phyloP scores from a whole-genome alignment of 2,888 invertebrate species.

The Drosophila anomelani region DNA sequence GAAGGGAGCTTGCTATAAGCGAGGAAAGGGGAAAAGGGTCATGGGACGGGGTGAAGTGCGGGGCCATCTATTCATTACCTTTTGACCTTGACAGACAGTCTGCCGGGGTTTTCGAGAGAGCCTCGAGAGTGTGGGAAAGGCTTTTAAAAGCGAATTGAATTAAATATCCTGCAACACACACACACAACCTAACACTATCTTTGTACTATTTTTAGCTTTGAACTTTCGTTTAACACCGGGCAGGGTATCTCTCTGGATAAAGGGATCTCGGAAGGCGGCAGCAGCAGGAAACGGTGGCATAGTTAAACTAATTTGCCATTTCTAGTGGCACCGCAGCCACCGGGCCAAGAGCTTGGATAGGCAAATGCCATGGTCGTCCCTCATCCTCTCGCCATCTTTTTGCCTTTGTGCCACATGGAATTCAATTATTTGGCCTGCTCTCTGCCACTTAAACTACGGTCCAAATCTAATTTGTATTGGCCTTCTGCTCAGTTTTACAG shows the following conservation, averaged over 20 bases:
- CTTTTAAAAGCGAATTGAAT: slow-evolving; percentile 45
- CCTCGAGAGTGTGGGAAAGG: slow-evolving; percentile 38
- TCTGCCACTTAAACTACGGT: slow-evolving; percentile 29
- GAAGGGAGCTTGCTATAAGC: background rate
- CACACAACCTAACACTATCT: background rate
- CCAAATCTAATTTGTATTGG: slow-evolving; percentile 38
- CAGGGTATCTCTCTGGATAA: background rate
- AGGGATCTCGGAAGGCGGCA: background rate
- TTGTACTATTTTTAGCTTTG: slow-evolving; percentile 42
- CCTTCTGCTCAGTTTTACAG: slow-evolving; percentile 10
- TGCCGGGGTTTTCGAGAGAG: slow-evolving; percentile 27
- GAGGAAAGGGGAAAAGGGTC: background rate
- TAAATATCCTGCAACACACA: slow-evolving; percentile 25
- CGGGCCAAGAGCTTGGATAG: slow-evolving; percentile 13
- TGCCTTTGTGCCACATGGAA: slow-evolving; percentile 30
- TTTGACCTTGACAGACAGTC: slow-evolving; percentile 46
- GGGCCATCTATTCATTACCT: slow-evolving; percentile 39
- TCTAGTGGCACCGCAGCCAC: slow-evolving; percentile 29
- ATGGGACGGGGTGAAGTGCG: background rate
- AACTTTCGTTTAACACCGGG: slow-evolving; percentile 38
- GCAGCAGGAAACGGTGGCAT: background rate
- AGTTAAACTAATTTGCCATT: slow-evolving; percentile 47
- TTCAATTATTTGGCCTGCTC: slow-evolving; percentile 36
- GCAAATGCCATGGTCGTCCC: slow-evolving; percentile 9
- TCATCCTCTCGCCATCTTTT: background rate